Evolutionary conservation across 2,888 invertebrate genomes (phyloP).

Genomic region (Stenolophus ochropezus): DNA sequence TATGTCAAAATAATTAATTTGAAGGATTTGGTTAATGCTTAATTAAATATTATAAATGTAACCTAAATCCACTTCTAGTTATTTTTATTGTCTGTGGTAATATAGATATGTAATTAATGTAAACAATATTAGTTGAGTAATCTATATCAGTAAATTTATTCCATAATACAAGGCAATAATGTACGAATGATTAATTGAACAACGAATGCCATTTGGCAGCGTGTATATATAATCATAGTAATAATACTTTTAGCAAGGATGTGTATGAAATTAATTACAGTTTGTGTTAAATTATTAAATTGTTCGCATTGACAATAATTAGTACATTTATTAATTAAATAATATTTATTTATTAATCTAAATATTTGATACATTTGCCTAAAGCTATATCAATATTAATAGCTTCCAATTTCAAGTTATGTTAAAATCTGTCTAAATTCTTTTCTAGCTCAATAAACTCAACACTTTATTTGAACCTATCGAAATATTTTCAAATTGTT

Average conservation of each 20-base stretch:
- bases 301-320: not conserved
- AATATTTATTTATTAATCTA: constrained; percentile 22
- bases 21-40: not conserved
- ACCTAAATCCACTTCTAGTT: not conserved
- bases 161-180: constrained; percentile 10
- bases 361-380: not conserved
- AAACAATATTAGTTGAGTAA: not conserved
- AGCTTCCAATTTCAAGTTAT: not conserved
- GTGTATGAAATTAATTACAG: constrained; percentile 10
- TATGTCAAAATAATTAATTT: not conserved
- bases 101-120: too few relatives aligned
- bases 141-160: not conserved
- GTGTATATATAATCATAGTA: constrained; percentile 19
- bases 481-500: constrained; percentile 24
- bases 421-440: constrained; percentile 2
- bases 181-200: constrained; percentile 1
- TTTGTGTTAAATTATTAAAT: constrained; percentile 33
- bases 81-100: not conserved
- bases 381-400: not conserved
- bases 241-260: constrained; percentile 20
- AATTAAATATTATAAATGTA: not conserved
- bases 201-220: constrained; percentile 6
- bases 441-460: constrained; percentile 9
- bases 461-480: not conserved
- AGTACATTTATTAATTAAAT: constrained; percentile 25